These are phyloP conservation scores for Chelon labrosus DNA, from an alignment of 2,797 vertebrate species.

Conservation along the genomic window DNA sequence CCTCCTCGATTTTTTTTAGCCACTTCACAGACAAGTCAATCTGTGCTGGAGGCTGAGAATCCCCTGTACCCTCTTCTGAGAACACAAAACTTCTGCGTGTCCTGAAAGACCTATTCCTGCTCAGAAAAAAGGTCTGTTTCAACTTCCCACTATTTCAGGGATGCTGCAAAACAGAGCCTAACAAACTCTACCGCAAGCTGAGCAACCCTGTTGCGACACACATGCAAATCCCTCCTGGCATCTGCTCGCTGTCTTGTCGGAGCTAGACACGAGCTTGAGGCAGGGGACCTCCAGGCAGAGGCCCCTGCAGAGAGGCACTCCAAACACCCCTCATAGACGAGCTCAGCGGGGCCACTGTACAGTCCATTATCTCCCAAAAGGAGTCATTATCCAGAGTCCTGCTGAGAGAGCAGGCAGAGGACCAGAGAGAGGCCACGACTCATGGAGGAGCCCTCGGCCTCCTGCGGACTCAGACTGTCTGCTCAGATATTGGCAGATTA, in stretches of 20 bases:
- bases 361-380: slow-evolving; percentile 63
- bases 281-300: slow-evolving; percentile 36
- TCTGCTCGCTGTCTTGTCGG: background rate
- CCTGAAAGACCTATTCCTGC: slow-evolving; percentile 13
- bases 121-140: background rate
- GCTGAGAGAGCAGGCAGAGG: slow-evolving; percentile 45
- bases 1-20: slow-evolving; percentile 11
- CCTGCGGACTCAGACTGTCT: slow-evolving; percentile 9
- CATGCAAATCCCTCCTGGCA: background rate
- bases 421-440: slow-evolving; percentile 21
- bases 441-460: slow-evolving; percentile 7
- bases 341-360: slow-evolving; percentile 29
- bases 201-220: slow-evolving; percentile 1
- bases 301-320: slow-evolving; percentile 30
- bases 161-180: background rate
- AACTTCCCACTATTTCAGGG: slow-evolving; percentile 6
- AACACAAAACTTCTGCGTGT: slow-evolving; percentile 10
- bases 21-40: slow-evolving; percentile 54
- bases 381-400: slow-evolving; percentile 63
- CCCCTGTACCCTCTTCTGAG: background rate
- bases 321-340: slow-evolving; percentile 19
- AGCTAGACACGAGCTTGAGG: slow-evolving; percentile 21
- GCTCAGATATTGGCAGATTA: slow-evolving; percentile 24
- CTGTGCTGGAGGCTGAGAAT: slow-evolving; percentile 22
- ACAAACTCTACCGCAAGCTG: background rate